Evolutionary conservation across 1,140 invertebrate genomes (phyloP), one percentile per base, ranked within the genome.

Genomic region (Bombus difficillimus): DNA sequence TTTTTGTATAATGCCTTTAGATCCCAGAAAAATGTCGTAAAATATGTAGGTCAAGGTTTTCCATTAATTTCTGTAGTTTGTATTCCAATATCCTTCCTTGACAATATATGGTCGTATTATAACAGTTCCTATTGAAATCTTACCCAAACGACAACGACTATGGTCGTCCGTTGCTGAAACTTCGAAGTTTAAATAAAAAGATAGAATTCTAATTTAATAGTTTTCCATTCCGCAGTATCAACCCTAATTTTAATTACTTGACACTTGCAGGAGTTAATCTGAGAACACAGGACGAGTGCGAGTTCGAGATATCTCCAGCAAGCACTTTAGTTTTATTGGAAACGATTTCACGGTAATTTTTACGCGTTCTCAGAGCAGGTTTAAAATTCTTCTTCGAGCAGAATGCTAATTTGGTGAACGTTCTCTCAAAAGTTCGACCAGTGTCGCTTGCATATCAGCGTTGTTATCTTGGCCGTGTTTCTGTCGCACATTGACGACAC

Each of bases 341-440:
- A 64, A 62, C 69, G 22, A 32, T 59, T 75, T 66, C 18, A 47
- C n/a, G n/a, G 34, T 47, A 41, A 43, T 75, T 66, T 76, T 83
- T 53, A 22, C 72, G 43, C n/a, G 32, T 13, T 28, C 13, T 15
- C 39, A 28, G 34, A 18, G 4, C 18, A 18, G 22, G 34, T 59
- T 12, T 15, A 39, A 81, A 74, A 53, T 53, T 37, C n/a, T 9
- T 1, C 15, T 28, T 25, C 12, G 62, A 25, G 8, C 62, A 15
- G 81, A 39, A 43, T 47, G 39, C 41, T 83, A 83, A 83, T 77
- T 69, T 34, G 47, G 47, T 64, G 43, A n/a, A 34, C 18, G n/a
- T 69, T 43, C 74, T 71, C 37, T 47, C 32, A 69, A 37, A 3
- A 41, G 10, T 12, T 34, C 34, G 22, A 12, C 0, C 74, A 3